Percentiles rank a stretch among this genome's conserved stretches.
Evolutionary conservation across 30 jellyfish, hydroid and myxozoan genomes (phyloP).

Genomic region (Pseudorhiza aurosa): DNA sequence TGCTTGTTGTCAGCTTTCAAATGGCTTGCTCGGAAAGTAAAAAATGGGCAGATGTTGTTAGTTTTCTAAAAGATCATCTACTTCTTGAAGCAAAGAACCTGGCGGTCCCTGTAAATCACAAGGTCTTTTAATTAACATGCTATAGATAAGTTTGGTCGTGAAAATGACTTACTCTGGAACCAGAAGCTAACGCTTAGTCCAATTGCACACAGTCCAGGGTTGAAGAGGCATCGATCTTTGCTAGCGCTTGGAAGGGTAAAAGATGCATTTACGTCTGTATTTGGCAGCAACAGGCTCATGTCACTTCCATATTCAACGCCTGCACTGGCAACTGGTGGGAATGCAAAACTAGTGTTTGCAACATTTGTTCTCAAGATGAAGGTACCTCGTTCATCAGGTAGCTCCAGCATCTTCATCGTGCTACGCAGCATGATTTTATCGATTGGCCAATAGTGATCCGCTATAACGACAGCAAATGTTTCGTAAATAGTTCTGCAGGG

Average conservation of each 20-base stretch:
- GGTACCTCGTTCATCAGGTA: conserved; percentile 54
- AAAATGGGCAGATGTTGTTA: too few species aligned
- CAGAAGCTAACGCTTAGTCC: conserved; percentile 41
- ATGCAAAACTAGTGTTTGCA: neutral
- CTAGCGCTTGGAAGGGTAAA: neutral
- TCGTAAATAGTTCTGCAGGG: neutral
- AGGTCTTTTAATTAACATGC: too few species aligned
- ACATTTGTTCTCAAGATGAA: neutral
- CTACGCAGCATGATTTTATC: conserved; percentile 36
- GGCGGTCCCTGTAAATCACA: too few species aligned
- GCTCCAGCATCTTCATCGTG: neutral
- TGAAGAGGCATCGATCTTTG: neutral
- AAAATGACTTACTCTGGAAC: conserved; percentile 44
- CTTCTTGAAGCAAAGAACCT: too few species aligned
- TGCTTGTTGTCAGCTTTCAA: too few species aligned
- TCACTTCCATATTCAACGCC: conserved; percentile 9
- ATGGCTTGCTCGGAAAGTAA: too few species aligned
- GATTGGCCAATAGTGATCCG: conserved; percentile 40
- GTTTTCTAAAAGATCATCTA: too few species aligned
- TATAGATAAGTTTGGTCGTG: too few species aligned
- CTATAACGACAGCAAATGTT: neutral
- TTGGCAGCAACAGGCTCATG: neutral
- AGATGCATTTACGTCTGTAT: neutral
- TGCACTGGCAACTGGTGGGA: conserved; percentile 1
- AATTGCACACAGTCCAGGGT: neutral